Percentiles rank a stretch among this genome's conserved stretches.
Evolutionary conservation across 2,797 vertebrate genomes (phyloP).

Genomic region (Pelobates cultripes): DNA sequence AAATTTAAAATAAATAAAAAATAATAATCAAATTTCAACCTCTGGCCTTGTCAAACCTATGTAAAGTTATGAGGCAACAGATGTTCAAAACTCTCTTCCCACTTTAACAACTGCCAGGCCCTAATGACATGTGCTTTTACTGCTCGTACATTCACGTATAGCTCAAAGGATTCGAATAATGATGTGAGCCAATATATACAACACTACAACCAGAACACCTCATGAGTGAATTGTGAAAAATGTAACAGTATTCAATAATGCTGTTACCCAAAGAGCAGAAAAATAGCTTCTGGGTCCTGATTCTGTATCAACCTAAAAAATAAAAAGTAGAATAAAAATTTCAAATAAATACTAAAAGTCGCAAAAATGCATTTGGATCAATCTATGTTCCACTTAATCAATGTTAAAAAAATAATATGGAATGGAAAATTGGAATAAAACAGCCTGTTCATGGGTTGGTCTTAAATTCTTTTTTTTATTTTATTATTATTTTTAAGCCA

Average conservation of each 20-base stretch:
- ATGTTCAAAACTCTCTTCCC: slow-evolving; percentile 54
- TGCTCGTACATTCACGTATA: slow-evolving; percentile 63
- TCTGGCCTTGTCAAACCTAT: slow-evolving; percentile 28
- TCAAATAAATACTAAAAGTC: no score
- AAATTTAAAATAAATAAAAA: neutral
- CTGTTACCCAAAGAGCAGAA: slow-evolving; percentile 4
- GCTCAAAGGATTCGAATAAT: slow-evolving; percentile 61
- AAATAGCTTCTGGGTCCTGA: neutral
- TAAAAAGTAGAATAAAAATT: neutral
- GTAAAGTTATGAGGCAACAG: slow-evolving; percentile 41
- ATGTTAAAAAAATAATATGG: no score
- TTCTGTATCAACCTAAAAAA: slow-evolving; percentile 3
- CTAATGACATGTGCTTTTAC: slow-evolving; percentile 41
- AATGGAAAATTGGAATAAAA: no score
- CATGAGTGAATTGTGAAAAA: slow-evolving; percentile 57
- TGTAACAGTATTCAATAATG: slow-evolving; percentile 17
- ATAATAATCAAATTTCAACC: slow-evolving; percentile 22
- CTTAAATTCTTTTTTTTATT: no score
- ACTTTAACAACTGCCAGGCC: slow-evolving; percentile 48
- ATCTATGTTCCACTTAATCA: no score
- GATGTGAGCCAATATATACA: slow-evolving; percentile 62
- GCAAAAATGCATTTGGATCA: no score
- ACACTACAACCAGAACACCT: slow-evolving; percentile 54
- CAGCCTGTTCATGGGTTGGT: no score
- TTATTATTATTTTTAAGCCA: no score